Percentiles rank a stretch among this genome's conserved stretches.
phyloP scores from a whole-genome alignment of 2,888 invertebrate species.

The Gortyna flavago region DNA sequence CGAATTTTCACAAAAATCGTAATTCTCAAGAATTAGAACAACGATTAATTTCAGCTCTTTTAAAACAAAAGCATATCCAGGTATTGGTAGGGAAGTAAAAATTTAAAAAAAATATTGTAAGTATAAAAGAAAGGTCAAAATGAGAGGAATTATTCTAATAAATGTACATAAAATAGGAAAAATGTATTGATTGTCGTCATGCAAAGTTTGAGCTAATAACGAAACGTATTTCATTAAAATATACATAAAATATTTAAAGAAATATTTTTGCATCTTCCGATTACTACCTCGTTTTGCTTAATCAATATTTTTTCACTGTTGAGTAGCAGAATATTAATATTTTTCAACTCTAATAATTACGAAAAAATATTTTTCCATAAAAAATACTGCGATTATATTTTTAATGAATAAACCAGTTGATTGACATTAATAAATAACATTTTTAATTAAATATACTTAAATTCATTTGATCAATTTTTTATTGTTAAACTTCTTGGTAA shows the following conservation, averaged over 20 bases:
- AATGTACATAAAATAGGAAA: conserved; percentile 85
- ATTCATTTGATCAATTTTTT: conserved; percentile 7
- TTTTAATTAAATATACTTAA: conserved; percentile 1
- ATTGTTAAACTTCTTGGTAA: conserved; percentile 8
- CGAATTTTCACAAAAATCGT: neutral
- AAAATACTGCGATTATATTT: conserved; percentile 44
- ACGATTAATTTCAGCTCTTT: conserved; percentile 60
- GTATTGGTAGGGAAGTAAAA: conserved; percentile 78
- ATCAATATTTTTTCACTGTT: conserved; percentile 43
- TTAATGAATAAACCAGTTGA: conserved; percentile 32
- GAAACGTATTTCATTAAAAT: conserved; percentile 53
- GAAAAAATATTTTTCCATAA: conserved; percentile 48
- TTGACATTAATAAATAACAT: conserved; percentile 2
- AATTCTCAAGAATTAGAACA: conserved; percentile 10
- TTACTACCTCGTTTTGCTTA: conserved; percentile 70
- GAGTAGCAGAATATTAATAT: conserved; percentile 28
- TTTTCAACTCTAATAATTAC: conserved; percentile 35
- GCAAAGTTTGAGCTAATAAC: conserved; percentile 72
- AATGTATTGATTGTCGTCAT: conserved; percentile 77
- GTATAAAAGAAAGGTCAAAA: conserved; percentile 88
- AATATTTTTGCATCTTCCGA: conserved; percentile 70
- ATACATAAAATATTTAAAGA: conserved; percentile 44
- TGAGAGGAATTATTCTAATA: conserved; percentile 89
- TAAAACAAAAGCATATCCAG: conserved; percentile 84
- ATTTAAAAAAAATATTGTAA: conserved; percentile 80